Evolutionary conservation across 2,888 invertebrate species (phyloP), one percentile per base, ranked within the genome.

Genomic region (Eubasilissa splendida): DNA sequence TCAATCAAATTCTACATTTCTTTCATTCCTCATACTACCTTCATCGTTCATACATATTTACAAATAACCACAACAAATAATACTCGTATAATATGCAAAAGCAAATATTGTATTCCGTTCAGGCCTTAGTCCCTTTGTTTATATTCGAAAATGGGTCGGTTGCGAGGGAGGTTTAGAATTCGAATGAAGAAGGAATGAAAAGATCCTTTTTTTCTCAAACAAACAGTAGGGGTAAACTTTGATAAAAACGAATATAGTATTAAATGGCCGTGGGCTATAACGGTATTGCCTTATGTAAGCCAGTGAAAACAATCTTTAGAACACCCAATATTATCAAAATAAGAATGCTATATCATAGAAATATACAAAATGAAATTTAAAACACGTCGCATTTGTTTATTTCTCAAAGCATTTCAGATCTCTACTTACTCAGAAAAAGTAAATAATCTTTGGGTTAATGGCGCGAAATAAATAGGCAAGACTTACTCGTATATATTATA

Each of bases 241-340:
- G 78, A 78, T 75, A 81, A 81, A 81, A 78, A 81, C 78, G 81
- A 79, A 81, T 78, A 78, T 75, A 77, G 74, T 81, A 81, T 78
- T 75, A 65, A 50, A 73, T 65, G 12, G 53, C 80, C 80, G 22
- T n/a, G 4, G 66, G 79, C 74, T 75, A 53, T 56, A 12, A n/a
- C 73, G 53, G 22, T 78, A 73, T 78, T 73, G 71, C 78, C 31
- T 63, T 31, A 66, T 66, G n/a, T 42, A 33, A 66, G 50, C 68
- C 52, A 68, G n/a, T 68, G 42, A 68, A 68, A 68, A 68, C 68
- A 52, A 52, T 42, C 58, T n/a, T n/a, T n/a, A 2, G 58, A n/a
- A n/a, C 58, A 10, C 58, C 58, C n/a, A 8, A 7, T 42, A 42
- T 42, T 42, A 7, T 42, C 42, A 5, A 42, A 42, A 42, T 42